Conservation (phyloP, 2,113 vertebrate species). For the Setophaga kirtlandii region DNA sequence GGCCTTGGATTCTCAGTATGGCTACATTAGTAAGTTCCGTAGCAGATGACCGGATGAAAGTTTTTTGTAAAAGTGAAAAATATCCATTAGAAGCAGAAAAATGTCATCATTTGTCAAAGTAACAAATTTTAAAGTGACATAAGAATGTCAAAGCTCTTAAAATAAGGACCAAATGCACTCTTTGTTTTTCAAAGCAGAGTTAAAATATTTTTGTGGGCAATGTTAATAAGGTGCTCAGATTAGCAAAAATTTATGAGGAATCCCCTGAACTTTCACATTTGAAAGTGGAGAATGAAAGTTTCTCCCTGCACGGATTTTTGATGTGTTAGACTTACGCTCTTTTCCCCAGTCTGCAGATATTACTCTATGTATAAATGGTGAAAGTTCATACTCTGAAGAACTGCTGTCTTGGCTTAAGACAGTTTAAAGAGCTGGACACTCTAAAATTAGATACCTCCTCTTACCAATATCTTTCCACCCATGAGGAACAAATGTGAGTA, state of each 20-base stretch:
- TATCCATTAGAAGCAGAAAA: not conserved
- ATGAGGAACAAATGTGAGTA: rapidly evolving
- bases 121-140: not conserved
- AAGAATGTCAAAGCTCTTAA: not conserved
- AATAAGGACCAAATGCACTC: not conserved
- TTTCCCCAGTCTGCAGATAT: not conserved
- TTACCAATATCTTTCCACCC: not conserved
- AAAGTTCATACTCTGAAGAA: not conserved
- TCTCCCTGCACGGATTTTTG: not conserved
- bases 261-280: not conserved
- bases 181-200: not conserved
- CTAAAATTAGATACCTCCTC: not conserved
- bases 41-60: not conserved
- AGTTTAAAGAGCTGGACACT: no score
- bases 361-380: not conserved
- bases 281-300: not conserved
- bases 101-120: not conserved
- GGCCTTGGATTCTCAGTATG: not conserved
- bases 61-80: not conserved
- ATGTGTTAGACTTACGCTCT: not conserved
- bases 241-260: not conserved
- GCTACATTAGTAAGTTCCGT: not conserved
- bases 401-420: not conserved
- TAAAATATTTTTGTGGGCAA: not conserved
- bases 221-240: not conserved